Conservation (phyloP, 2,888 invertebrate genomes). For the Pristionchus exspectatus region DNA sequence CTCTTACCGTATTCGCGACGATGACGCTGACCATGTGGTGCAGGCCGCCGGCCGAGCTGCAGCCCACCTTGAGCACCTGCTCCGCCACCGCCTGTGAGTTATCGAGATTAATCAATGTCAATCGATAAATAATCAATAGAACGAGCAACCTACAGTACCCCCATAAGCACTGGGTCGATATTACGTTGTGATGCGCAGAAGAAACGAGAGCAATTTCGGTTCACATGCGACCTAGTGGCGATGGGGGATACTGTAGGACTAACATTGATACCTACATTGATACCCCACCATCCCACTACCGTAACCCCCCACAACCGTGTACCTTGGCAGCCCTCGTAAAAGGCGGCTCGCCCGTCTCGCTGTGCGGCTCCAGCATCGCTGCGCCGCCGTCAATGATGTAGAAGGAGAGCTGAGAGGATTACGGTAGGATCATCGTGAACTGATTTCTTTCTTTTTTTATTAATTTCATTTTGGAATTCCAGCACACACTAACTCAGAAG, state of each 20-base stretch:
- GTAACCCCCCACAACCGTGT: too few relatives aligned
- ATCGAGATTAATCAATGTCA: not conserved
- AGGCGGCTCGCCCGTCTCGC: not conserved
- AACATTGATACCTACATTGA: not conserved
- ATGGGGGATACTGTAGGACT: not conserved
- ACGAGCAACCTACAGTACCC: not conserved
- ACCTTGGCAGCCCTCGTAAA: slow-evolving; percentile 47
- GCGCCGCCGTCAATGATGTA: slow-evolving; percentile 61
- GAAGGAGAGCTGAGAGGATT: slow-evolving; percentile 56
- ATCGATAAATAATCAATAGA: not conserved
- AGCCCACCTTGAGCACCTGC: slow-evolving; percentile 62
- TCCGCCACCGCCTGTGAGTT: slow-evolving; percentile 55
- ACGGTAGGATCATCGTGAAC: too few relatives aligned
- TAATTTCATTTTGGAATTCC: too few relatives aligned
- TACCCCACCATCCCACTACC: not conserved
- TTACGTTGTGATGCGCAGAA: too few relatives aligned
- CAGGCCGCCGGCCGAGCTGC: slow-evolving; percentile 57
- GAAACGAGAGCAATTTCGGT: not conserved
- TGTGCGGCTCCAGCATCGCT: slow-evolving; percentile 56
- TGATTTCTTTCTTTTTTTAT: too few relatives aligned
- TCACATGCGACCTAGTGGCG: not conserved
- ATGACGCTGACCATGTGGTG: slow-evolving; percentile 66
- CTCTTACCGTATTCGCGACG: slow-evolving; percentile 63
- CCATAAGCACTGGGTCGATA: too few relatives aligned
- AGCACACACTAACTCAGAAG: too few relatives aligned